Evolutionary conservation across 2,797 vertebrate genomes (phyloP).

Genomic region (Anabacerthia variegaticeps): DNA sequence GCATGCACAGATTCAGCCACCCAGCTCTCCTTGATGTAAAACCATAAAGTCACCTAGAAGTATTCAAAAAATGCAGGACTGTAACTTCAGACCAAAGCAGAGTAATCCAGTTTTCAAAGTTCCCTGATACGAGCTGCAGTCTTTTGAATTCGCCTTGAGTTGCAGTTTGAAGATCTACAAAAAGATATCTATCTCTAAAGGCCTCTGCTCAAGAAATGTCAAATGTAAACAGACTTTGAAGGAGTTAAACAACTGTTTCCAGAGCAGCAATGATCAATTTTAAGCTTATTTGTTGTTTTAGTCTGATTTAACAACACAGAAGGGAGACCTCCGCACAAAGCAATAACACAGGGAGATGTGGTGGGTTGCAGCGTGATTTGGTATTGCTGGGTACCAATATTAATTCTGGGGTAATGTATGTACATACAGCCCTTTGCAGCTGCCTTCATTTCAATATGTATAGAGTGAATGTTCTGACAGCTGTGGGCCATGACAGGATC

Average conservation of each 20-base stretch:
- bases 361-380: background rate
- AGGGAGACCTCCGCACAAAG: background rate
- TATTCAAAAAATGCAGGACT: background rate
- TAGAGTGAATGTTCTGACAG: background rate
- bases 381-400: background rate
- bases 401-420: background rate
- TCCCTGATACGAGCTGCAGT: conserved; percentile 43
- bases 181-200: conserved; percentile 57
- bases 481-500: background rate
- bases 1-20: background rate
- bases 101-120: conserved; percentile 64
- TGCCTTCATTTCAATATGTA: background rate
- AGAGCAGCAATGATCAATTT: conserved; percentile 47
- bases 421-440: background rate
- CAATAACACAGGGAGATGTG: background rate
- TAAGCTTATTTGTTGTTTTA: conserved; percentile 16
- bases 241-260: conserved; percentile 46
- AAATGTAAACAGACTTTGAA: conserved; percentile 62
- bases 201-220: conserved; percentile 51
- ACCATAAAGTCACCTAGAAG: conserved; percentile 17
- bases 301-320: background rate
- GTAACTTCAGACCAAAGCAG: conserved; percentile 54
- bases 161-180: conserved; percentile 59
- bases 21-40: background rate
- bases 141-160: conserved; percentile 58